Conservation (phyloP, 2,797 vertebrate genomes). For the Phrynocephalus vlangalii region DNA sequence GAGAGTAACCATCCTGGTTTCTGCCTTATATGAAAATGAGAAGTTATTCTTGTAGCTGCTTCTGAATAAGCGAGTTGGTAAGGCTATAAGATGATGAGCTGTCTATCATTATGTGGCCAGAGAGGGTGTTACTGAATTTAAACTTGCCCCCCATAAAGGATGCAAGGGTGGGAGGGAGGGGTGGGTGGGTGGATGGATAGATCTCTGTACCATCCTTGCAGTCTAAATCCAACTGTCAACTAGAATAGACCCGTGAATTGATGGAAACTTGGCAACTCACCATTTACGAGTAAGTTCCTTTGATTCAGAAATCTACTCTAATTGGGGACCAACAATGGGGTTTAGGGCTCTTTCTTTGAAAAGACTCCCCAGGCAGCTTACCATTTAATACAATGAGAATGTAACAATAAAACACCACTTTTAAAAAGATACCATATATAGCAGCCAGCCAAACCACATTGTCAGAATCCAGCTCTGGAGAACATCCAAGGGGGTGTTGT, state of each 20-base stretch:
- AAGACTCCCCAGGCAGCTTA: neutral
- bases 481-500: neutral
- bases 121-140: neutral
- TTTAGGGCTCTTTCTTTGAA: neutral
- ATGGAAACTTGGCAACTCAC: no score
- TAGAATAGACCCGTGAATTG: no score
- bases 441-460: neutral
- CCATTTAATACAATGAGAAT: neutral
- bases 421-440: neutral
- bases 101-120: neutral
- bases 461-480: neutral
- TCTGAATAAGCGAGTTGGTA: neutral
- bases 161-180: no score
- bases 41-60: neutral
- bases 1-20: neutral
- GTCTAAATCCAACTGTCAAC: no score
- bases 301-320: no score
- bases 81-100: neutral
- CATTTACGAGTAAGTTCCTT: no score
- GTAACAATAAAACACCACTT: neutral
- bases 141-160: neutral
- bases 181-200: neutral
- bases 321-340: no score
- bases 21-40: neutral
- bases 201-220: neutral